phyloP scores from a whole-genome alignment of 2,888 invertebrate genomes.

The Euproctis similis region DNA sequence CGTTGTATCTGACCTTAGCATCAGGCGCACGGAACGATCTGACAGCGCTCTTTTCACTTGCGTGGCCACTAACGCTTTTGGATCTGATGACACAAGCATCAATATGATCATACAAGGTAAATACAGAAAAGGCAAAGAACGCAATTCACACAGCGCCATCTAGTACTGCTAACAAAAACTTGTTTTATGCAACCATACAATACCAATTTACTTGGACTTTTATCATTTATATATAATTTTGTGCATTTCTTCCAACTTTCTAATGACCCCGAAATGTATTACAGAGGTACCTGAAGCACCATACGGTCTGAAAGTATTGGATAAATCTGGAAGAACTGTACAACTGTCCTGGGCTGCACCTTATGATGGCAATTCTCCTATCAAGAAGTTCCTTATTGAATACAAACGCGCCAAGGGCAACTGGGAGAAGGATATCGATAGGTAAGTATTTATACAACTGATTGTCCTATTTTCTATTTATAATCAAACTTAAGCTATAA shows the following conservation, averaged over 20 bases:
- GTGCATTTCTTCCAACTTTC: too few relatives aligned
- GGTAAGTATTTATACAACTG: conserved; percentile 30
- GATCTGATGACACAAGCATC: conserved; percentile 95
- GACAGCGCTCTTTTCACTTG: conserved; percentile 94
- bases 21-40: conserved; percentile 90
- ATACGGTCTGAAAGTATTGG: conserved; percentile 90
- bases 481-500: not conserved
- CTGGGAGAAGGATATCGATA: conserved; percentile 87
- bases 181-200: too few relatives aligned
- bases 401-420: conserved; percentile 87
- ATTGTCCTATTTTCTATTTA: not conserved
- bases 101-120: conserved; percentile 94
- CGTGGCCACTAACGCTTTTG: conserved; percentile 94
- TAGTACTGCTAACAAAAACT: too few relatives aligned
- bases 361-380: conserved; percentile 93
- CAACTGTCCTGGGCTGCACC: conserved; percentile 95
- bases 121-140: too few relatives aligned
- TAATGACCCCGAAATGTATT: conserved; percentile 8
- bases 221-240: not conserved
- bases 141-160: too few relatives aligned
- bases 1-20: conserved; percentile 90
- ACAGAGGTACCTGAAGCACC: conserved; percentile 92
- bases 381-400: conserved; percentile 92
- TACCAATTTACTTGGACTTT: too few relatives aligned
- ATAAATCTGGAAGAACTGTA: conserved; percentile 92